Evolutionary conservation across 2,888 invertebrate species (phyloP), one percentile per base, ranked within the genome.

Genomic region (Drosophila pegasa): DNA sequence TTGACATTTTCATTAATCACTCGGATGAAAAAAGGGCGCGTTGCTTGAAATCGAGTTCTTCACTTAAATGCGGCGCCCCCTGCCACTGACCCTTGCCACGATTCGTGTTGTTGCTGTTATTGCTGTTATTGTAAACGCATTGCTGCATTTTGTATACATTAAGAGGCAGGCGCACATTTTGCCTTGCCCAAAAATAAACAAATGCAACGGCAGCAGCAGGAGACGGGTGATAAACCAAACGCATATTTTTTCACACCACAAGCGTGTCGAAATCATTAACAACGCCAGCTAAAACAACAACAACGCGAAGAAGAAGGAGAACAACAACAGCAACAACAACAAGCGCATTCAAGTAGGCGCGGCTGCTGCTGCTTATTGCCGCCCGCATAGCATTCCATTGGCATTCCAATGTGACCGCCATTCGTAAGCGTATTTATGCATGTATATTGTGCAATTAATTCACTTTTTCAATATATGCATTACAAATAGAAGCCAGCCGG

Each of bases 1-100:
- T 89, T 85, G 85, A 89, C 85, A 85, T 85, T 87, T 77, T 65
- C 86, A 85, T 88, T 85, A 88, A 85, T 88, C 81, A 81, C 70
- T 67, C 73, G 40, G 52, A 12, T 43, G 43, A 16, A 60, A 69
- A 45, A 29, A 63, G 70, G 79, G 58, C 69, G 27, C 27, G 25
- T 51, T 51, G 16, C 25, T 16, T 35, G 37, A 38, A 63, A 68
- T 62, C 75, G 58, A 56, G 58, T 59, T 61, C 18, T 45, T 20
- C 8, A 25, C 33, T 14, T 18, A 27, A 62, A 48, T 35, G 14
- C 16, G 20, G 9, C 31, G 38, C 31, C 48, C 58, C 61, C 47
- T 10, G 22, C 25, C 59, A 4, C 31, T 47, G 38, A 38, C 8
- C 38, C n/a, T 27, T n/a, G 25, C 14, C 22, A 29, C 22, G 27